Evolutionary conservation across 2,888 invertebrate species (phyloP), one percentile per base, ranked within the genome.

Genomic region (Drosophila nr. medialis): DNA sequence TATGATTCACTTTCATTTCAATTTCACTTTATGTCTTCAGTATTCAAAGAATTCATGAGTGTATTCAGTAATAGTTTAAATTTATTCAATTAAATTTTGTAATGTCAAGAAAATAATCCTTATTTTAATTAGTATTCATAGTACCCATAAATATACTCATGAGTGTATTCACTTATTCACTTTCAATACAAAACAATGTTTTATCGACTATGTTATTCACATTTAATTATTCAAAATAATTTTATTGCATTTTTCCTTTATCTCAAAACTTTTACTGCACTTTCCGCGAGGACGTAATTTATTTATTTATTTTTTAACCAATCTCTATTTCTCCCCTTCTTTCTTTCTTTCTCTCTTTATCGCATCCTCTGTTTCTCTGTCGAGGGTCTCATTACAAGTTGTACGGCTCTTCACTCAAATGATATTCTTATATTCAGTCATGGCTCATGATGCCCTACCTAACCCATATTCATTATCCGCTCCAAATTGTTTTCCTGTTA

Each of bases 401-500:
- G 71, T 59, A 40, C 51, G 45, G 66, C 56, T 63, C 45, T 66
- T 72, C 73, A 61, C 66, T 64, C 82, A 72, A 78, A 78, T 78
- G 82, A 81, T 81, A 75, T 68, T 75, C 70, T 72, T 83, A 55
- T 67, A 77, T 63, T 48, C 62, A 60, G 72, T 50, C 69, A 49
- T 67, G 66, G 61, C 61, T 62, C 64, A 64, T 64, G 77, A 8
- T 45, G 55, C 77, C 64, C 79, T 72, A 73, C 90, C 85, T 90
- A 90, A 90, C 89, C 85, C 85, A 85, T 90, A 85, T 85, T 85
- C 85, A 85, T 85, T 85, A 90, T 85, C 89, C 90, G 85, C 64
- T 90, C 85, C 90, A 85, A 85, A 85, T 85, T 90, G 90, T 85
- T 85, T 85, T 90, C 85, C 85, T 85, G 89, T 81, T 86, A 90